Conservation (phyloP, 2,113 vertebrate species). For the Mobula hypostoma region DNA sequence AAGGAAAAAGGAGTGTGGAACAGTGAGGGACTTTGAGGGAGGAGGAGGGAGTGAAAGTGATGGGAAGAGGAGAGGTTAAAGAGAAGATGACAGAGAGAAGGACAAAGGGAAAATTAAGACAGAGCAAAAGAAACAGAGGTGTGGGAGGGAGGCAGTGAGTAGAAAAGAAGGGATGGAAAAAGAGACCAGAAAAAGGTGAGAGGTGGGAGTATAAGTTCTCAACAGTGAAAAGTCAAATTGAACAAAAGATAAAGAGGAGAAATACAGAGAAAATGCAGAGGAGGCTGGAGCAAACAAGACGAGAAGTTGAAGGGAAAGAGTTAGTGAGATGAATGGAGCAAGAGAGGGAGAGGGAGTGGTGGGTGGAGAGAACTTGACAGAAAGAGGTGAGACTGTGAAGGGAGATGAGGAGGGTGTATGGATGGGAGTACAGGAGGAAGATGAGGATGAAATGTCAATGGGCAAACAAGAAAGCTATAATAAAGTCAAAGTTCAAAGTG, state of each 20-base stretch:
- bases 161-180: too few relatives aligned
- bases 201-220: too few relatives aligned
- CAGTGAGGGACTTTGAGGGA: neutral
- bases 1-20: neutral
- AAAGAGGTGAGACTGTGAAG: neutral
- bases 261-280: slow-evolving; percentile 40
- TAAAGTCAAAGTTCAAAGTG: too few relatives aligned
- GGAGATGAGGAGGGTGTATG: neutral
- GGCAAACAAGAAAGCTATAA: too few relatives aligned
- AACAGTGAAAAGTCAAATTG: too few relatives aligned
- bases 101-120: too few relatives aligned
- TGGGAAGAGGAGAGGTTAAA: slow-evolving; percentile 40
- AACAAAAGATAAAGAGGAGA: slow-evolving; percentile 38
- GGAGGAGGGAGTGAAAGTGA: slow-evolving; percentile 43
- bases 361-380: neutral
- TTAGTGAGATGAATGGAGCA: neutral
- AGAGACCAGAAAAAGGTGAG: too few relatives aligned
- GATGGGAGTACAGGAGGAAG: neutral
- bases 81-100: too few relatives aligned
- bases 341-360: neutral
- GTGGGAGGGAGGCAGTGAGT: too few relatives aligned
- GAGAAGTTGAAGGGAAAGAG: slow-evolving; percentile 41
- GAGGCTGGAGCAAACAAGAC: slow-evolving; percentile 41
- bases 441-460: too few relatives aligned
- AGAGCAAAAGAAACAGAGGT: too few relatives aligned